A percentile compares a stretch with the other conserved stretches of the same genome.
These are phyloP conservation scores for Glaucidium brasilianum DNA, from an alignment of 2,113 vertebrate species.

Conservation along the genomic window DNA sequence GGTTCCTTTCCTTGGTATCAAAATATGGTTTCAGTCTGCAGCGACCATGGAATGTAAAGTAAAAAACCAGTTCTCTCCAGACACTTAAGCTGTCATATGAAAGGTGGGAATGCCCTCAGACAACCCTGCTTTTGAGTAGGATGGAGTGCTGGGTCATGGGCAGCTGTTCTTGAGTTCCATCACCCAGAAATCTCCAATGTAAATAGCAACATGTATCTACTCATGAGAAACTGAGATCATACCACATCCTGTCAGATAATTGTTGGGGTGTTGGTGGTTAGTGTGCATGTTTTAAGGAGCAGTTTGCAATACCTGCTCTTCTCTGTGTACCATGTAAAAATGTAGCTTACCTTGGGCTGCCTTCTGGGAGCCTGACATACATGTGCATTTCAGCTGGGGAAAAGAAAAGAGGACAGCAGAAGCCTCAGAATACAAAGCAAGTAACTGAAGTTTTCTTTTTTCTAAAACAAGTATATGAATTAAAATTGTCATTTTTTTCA, in stretches of 20 bases:
- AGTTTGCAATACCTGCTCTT: not conserved
- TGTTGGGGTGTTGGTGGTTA: not conserved
- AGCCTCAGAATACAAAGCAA: not conserved
- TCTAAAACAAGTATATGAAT: not conserved
- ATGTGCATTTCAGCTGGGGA: not conserved
- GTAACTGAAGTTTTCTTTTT: not conserved
- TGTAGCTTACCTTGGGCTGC: not conserved
- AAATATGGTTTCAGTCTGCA: not conserved
- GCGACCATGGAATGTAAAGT: rapidly evolving
- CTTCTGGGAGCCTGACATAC: not conserved
- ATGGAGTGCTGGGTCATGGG: not conserved
- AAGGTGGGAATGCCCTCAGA: not conserved
- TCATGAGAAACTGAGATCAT: not conserved
- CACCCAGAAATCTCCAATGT: not conserved
- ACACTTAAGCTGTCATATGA: not conserved
- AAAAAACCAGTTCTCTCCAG: not conserved
- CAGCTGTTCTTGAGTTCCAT: not conserved
- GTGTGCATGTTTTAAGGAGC: not conserved
- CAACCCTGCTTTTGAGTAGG: not conserved
- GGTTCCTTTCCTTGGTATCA: not conserved
- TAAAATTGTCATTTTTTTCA: not conserved
- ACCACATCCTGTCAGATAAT: not conserved
- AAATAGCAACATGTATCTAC: not conserved
- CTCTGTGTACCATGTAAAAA: not conserved
- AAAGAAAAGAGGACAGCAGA: rapidly evolving